Conservation (phyloP, 2,888 invertebrate species). For the Thumatha senex region DNA sequence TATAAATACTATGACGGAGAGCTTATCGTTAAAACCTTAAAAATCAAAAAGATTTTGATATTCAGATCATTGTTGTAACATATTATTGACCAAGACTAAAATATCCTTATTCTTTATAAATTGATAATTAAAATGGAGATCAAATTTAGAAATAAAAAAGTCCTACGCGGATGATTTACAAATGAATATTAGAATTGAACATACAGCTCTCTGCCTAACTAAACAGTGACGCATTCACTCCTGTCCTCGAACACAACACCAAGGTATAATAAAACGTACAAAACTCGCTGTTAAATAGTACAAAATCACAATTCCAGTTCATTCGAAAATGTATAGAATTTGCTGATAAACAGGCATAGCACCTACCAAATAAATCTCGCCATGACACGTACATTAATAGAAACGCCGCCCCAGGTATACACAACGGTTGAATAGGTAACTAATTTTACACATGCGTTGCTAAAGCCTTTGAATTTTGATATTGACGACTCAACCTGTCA, state of each 20-base stretch:
- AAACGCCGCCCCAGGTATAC: conserved; percentile 17
- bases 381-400: conserved; percentile 3
- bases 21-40: too few relatives aligned
- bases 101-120: too few relatives aligned
- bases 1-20: too few relatives aligned
- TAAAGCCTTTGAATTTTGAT: conserved; percentile 66
- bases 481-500: conserved; percentile 47
- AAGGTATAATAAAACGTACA: too few relatives aligned
- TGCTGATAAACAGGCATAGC: background rate
- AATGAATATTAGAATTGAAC: background rate
- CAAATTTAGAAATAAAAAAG: too few relatives aligned
- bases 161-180: too few relatives aligned
- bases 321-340: background rate
- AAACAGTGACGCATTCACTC: background rate
- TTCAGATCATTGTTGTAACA: too few relatives aligned
- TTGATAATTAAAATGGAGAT: too few relatives aligned
- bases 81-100: too few relatives aligned
- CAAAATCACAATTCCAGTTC: background rate
- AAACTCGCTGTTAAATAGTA: too few relatives aligned
- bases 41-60: too few relatives aligned
- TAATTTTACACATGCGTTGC: conserved; percentile 69
- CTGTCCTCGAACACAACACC: too few relatives aligned
- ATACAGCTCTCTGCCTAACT: background rate
- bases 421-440: conserved; percentile 55
- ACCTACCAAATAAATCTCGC: background rate